Conservation (phyloP, 2,888 invertebrate genomes). For the Hirudinaria manillensis region DNA sequence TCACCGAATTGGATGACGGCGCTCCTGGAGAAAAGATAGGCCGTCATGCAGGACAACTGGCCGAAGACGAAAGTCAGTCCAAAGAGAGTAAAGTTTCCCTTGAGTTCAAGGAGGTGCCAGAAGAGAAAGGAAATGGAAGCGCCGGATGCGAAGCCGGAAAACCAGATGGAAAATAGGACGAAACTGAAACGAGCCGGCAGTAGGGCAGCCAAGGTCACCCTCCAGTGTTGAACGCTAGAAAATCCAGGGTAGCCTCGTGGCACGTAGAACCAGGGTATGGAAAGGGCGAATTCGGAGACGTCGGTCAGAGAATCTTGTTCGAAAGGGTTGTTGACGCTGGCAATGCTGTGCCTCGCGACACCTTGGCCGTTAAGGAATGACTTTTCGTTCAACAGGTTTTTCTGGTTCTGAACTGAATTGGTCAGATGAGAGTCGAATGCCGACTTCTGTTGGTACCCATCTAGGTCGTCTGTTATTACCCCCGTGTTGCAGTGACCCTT, state of each 20-base stretch:
- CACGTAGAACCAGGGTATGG: conserved; percentile 28
- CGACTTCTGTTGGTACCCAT: background rate
- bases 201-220: conserved; percentile 6
- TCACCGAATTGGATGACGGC: conserved; percentile 30
- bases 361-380: conserved; percentile 20
- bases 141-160: conserved; percentile 20
- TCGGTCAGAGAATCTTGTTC: conserved; percentile 21
- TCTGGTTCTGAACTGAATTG: conserved; percentile 7
- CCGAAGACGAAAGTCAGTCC: conserved; percentile 26
- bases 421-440: background rate
- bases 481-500: conserved; percentile 16
- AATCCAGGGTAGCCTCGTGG: conserved; percentile 27
- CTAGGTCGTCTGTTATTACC: conserved; percentile 3
- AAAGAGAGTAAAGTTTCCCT: conserved; percentile 28
- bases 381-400: conserved; percentile 15
- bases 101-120: conserved; percentile 29
- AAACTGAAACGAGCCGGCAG: conserved; percentile 26
- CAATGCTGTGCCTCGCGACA: conserved; percentile 6
- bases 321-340: conserved; percentile 11
- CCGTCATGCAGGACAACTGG: conserved; percentile 27
- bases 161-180: conserved; percentile 29
- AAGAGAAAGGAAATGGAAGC: conserved; percentile 15
- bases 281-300: conserved; percentile 13
- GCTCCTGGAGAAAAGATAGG: conserved; percentile 30
- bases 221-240: conserved; percentile 21